phyloP scores from a whole-genome alignment of 2,797 vertebrate genomes.

The Helostoma temminkii region DNA sequence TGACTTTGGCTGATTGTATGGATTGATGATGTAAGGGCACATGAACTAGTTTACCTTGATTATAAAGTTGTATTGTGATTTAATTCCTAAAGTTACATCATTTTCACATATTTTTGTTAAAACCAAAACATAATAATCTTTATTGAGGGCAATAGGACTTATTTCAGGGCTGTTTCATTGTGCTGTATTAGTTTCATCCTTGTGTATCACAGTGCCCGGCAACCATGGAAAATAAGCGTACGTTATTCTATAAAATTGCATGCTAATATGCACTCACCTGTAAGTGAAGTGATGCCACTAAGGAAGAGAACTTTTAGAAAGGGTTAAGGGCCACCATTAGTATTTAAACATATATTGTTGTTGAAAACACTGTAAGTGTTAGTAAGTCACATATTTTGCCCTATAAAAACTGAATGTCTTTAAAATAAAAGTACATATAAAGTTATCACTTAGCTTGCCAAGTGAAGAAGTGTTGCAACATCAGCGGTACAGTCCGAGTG shows the following conservation, averaged over 20 bases:
- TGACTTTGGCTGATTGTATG: no score
- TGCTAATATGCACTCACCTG: background rate
- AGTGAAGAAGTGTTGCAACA: no score
- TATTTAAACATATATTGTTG: no score
- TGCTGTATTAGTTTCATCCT: background rate
- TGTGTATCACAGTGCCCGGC: background rate
- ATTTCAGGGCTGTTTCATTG: background rate
- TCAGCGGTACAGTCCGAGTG: no score
- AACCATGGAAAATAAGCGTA: background rate
- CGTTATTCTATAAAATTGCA: background rate
- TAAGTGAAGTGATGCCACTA: background rate
- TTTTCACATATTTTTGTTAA: background rate
- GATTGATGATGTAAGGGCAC: no score
- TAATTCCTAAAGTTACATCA: no score
- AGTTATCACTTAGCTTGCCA: no score
- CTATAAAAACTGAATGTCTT: background rate
- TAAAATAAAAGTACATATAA: background rate
- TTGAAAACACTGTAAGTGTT: background rate
- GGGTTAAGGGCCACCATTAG: no score
- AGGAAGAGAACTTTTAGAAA: background rate
- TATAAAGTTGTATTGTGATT: no score
- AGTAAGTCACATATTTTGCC: background rate
- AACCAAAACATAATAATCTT: background rate
- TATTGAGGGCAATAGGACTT: background rate
- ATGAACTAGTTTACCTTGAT: no score